These are phyloP conservation scores for Wiebesia pumilae DNA, from an alignment of 1,140 invertebrate species.

Conservation along the genomic window DNA sequence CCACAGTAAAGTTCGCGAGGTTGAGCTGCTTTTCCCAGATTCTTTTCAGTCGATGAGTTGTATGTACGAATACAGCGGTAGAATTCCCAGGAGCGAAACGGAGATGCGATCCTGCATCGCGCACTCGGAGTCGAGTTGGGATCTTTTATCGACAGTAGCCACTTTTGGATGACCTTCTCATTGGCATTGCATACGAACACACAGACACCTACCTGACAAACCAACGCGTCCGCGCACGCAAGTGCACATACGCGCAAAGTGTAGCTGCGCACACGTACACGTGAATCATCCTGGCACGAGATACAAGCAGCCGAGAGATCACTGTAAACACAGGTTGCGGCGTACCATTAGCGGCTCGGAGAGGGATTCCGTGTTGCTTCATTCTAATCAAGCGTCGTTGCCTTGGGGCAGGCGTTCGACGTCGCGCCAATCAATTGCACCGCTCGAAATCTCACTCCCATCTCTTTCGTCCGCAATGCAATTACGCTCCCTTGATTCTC, in stretches of 20 bases:
- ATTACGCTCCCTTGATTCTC: conserved; percentile 40
- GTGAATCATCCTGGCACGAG: neutral
- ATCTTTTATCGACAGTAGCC: neutral
- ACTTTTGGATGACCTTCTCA: conserved; percentile 59
- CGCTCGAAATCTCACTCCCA: conserved; percentile 64
- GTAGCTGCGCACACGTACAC: neutral
- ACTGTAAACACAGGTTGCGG: conserved; percentile 73
- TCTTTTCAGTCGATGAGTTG: neutral
- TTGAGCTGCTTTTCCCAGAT: neutral
- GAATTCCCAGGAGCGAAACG: neutral
- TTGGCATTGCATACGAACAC: conserved; percentile 72
- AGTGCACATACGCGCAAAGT: too few relatives aligned
- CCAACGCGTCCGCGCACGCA: neutral
- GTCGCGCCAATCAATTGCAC: conserved; percentile 71
- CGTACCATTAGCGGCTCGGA: conserved; percentile 73
- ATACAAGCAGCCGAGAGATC: conserved; percentile 72
- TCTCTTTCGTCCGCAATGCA: conserved; percentile 39
- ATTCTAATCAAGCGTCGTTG: conserved; percentile 73
- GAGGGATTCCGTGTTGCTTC: conserved; percentile 74
- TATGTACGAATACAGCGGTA: neutral
- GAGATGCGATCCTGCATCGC: neutral
- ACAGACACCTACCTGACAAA: neutral
- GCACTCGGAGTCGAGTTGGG: neutral
- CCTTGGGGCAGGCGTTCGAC: conserved; percentile 57
- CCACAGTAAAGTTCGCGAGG: too few relatives aligned